Conservation (phyloP, 2,888 invertebrate species). For the Acanthosoma haemorrhoidale region DNA sequence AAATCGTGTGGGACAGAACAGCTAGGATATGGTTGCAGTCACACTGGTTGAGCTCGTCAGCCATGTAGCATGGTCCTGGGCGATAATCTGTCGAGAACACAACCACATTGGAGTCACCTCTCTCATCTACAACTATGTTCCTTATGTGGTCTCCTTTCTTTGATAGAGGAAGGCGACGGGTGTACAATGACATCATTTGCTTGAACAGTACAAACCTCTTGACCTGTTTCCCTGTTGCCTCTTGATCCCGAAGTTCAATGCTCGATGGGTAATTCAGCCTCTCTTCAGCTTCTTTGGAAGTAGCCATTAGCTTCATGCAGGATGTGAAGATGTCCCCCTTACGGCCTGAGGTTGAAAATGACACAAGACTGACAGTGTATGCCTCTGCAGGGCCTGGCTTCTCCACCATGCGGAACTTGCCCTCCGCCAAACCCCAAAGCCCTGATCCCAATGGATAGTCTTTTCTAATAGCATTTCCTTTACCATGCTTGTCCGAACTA, state of each 20-base stretch:
- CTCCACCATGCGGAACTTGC: neutral
- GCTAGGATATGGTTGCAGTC: neutral
- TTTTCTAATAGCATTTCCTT: neutral
- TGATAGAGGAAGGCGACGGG: no score
- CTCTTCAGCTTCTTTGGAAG: no score
- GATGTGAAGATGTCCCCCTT: neutral
- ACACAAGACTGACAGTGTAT: neutral
- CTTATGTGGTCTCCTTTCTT: neutral
- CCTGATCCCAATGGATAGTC: neutral
- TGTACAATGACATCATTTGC: neutral
- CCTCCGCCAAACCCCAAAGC: neutral
- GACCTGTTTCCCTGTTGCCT: neutral
- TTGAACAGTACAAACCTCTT: neutral
- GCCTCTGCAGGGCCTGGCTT: neutral
- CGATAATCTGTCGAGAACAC: neutral
- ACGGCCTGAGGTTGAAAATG: neutral
- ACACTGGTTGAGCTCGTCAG: neutral
- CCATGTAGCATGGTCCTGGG: neutral
- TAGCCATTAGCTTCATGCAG: neutral
- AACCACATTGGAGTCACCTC: neutral
- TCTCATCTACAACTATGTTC: neutral
- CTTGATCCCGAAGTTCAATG: neutral
- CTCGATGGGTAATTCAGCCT: neutral
- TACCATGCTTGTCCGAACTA: neutral
- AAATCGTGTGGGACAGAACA: no score